Evolutionary conservation across 1,140 invertebrate genomes (phyloP).

Genomic region (Orussus abietinus): DNA sequence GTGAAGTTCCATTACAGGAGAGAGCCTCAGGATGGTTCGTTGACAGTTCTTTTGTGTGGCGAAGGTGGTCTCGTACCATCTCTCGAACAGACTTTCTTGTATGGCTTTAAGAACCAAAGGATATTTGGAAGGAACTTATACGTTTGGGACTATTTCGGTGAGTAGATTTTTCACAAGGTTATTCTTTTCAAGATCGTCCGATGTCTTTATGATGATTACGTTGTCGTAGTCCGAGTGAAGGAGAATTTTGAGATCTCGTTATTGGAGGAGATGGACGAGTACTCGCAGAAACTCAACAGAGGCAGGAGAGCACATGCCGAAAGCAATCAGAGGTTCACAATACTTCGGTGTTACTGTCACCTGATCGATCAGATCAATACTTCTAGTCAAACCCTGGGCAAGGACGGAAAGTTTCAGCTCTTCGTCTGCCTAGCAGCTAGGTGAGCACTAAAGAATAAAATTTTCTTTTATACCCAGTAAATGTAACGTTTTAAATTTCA

Average conservation of each 20-base stretch:
- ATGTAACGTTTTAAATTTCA: no score
- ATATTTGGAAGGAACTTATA: slow-evolving; percentile 93
- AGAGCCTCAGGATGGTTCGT: slow-evolving; percentile 76
- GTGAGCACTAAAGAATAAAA: slow-evolving; percentile 27
- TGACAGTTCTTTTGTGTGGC: slow-evolving; percentile 90
- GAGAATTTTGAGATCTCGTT: slow-evolving; percentile 77
- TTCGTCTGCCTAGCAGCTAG: slow-evolving; percentile 78
- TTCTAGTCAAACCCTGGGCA: slow-evolving; percentile 82
- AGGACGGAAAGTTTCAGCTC: slow-evolving; percentile 97
- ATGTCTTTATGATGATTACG: no score
- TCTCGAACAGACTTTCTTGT: slow-evolving; percentile 90
- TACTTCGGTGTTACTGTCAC: slow-evolving; percentile 73
- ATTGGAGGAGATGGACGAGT: slow-evolving; percentile 57
- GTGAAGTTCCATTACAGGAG: slow-evolving; percentile 92
- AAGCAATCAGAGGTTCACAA: slow-evolving; percentile 60
- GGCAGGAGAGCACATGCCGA: slow-evolving; percentile 39
- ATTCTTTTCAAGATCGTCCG: no score
- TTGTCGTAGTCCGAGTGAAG: slow-evolving; percentile 73
- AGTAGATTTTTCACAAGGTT: slow-evolving; percentile 34
- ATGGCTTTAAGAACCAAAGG: slow-evolving; percentile 86
- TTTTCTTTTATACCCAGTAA: slow-evolving; percentile 4
- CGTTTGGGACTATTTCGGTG: slow-evolving; percentile 97
- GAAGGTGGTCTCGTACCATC: slow-evolving; percentile 90
- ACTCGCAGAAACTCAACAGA: slow-evolving; percentile 42
- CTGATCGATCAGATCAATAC: slow-evolving; percentile 80